A percentile compares a stretch with the other conserved stretches of the same genome.
These are phyloP conservation scores for Spondyliosoma cantharus DNA, from an alignment of 2,797 vertebrate species.

Conservation along the genomic window DNA sequence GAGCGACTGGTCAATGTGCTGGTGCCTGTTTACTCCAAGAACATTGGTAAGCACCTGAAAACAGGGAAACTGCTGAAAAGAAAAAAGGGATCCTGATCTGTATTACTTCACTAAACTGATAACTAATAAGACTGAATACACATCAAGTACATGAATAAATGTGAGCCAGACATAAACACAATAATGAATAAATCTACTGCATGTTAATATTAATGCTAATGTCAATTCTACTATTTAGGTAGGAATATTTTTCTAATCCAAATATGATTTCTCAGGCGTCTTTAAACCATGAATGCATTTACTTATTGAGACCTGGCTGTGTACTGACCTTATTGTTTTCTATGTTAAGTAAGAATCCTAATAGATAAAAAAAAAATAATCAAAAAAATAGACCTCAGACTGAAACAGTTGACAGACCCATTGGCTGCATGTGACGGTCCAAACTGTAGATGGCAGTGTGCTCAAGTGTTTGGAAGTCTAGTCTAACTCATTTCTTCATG, in stretches of 20 bases:
- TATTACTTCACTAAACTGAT: background rate
- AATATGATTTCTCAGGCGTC: background rate
- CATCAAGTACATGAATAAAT: background rate
- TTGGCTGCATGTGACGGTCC: background rate
- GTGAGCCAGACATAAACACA: background rate
- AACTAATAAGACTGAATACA: too few species aligned
- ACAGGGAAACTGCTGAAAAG: background rate
- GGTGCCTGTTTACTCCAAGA: slow-evolving; percentile 91
- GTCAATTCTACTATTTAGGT: too few species aligned
- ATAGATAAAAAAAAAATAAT: background rate
- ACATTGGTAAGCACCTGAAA: slow-evolving; percentile 86
- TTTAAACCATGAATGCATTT: background rate
- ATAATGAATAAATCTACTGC: background rate
- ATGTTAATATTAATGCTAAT: background rate
- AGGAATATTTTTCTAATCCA: background rate
- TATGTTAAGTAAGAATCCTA: background rate
- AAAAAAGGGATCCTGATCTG: too few species aligned
- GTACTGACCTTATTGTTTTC: background rate
- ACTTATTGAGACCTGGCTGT: background rate
- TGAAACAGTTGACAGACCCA: background rate
- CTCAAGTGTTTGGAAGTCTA: background rate
- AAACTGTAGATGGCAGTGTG: slow-evolving; percentile 42
- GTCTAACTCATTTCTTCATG: background rate
- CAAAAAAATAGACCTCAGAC: background rate
- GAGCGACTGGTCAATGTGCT: slow-evolving; percentile 91